Evolutionary conservation across 2,113 vertebrate species (phyloP).

Genomic region (Mobula hypostoma): DNA sequence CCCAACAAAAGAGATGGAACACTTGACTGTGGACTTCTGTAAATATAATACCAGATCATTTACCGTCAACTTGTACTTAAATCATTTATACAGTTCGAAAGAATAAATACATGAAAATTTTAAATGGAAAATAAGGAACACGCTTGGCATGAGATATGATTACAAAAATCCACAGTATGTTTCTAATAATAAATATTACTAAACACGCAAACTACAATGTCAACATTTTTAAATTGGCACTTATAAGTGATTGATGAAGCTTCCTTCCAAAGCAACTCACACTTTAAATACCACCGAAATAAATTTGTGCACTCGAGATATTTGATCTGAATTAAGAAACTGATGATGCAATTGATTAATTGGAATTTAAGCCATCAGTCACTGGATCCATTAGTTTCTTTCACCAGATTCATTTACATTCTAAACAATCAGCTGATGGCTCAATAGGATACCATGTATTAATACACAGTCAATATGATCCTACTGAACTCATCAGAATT

Average conservation of each 20-base stretch:
- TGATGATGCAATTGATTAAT: conserved; percentile 96
- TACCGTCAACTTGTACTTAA: conserved; percentile 52
- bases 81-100: conserved; percentile 51
- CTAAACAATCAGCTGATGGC: conserved; percentile 86
- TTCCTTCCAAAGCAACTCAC: conserved; percentile 83
- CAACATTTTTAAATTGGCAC: conserved; percentile 65
- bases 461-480: conserved; percentile 78
- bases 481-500: conserved; percentile 55
- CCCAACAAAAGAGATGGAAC: conserved; percentile 45
- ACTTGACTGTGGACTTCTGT: conserved; percentile 39
- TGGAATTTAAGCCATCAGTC: conserved; percentile 97
- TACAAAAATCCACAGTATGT: conserved; percentile 43
- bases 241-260: conserved; percentile 81
- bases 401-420: conserved; percentile 84
- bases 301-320: conserved; percentile 80
- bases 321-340: conserved; percentile 97
- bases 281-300: conserved; percentile 76
- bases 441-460: conserved; percentile 76
- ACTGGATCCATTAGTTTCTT: conserved; percentile 72
- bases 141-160: conserved; percentile 38
- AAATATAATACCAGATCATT: conserved; percentile 46
- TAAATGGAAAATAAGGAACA: conserved; percentile 47
- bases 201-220: conserved; percentile 62
- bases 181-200: conserved; percentile 42
- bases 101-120: conserved; percentile 50